These are phyloP conservation scores for Philopedon plagiatum DNA, from an alignment of 2,888 invertebrate species.

Conservation along the genomic window DNA sequence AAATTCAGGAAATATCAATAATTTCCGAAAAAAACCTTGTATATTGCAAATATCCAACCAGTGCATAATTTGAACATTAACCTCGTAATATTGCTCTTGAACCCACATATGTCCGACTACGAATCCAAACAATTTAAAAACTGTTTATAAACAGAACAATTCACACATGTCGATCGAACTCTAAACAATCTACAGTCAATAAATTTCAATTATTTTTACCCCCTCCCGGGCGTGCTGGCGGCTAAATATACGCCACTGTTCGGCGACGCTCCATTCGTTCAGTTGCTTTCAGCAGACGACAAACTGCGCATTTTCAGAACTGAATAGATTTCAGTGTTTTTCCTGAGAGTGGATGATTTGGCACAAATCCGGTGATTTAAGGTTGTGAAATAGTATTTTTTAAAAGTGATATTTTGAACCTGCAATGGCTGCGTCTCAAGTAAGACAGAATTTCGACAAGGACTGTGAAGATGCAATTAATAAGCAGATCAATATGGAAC, in stretches of 20 bases:
- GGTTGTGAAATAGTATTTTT: background rate
- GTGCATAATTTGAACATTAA: background rate
- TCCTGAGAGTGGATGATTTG: no score
- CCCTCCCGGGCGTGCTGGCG: background rate
- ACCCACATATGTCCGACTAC: background rate
- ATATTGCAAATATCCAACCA: no score
- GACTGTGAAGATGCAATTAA: constrained; percentile 72
- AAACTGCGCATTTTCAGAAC: constrained; percentile 32
- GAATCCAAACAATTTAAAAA: background rate
- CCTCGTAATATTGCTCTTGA: constrained; percentile 2
- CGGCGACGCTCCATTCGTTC: constrained; percentile 2
- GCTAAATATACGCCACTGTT: constrained; percentile 17
- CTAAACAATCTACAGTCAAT: constrained; percentile 1
- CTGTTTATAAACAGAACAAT: constrained; percentile 7
- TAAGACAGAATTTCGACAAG: constrained; percentile 64
- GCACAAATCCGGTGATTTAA: background rate
- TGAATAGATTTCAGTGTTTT: constrained; percentile 19
- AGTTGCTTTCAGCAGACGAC: background rate
- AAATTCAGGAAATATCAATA: no score
- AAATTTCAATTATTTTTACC: background rate
- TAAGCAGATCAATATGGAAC: constrained; percentile 73
- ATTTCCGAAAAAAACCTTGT: no score
- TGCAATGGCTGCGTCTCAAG: constrained; percentile 39
- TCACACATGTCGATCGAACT: background rate
- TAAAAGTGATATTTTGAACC: background rate